Conservation (phyloP, 2,797 vertebrate species). For the Hippocampus kuda region DNA sequence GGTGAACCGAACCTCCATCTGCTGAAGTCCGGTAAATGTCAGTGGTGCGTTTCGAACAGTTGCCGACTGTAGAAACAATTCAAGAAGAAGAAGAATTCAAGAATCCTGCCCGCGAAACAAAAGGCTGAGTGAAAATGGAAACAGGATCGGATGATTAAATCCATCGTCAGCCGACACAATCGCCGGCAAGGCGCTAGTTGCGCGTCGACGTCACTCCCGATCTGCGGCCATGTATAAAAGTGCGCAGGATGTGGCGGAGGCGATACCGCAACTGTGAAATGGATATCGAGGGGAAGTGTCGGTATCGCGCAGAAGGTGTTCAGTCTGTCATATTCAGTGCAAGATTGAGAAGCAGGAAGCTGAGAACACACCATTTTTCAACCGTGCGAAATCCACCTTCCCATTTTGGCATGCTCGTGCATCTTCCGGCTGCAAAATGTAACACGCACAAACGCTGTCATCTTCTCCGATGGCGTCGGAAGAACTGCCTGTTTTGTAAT, state of each 20-base stretch:
- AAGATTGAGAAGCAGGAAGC: not conserved
- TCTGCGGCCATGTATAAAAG: not conserved
- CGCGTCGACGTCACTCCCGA: too few species aligned
- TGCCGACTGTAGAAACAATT: too few species aligned
- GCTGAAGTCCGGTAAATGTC: too few species aligned
- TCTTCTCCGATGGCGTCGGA: not conserved
- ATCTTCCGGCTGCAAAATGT: not conserved
- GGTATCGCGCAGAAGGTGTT: not conserved
- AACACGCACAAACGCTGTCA: not conserved
- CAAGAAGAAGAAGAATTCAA: too few species aligned
- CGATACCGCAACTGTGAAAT: not conserved
- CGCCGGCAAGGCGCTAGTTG: too few species aligned
- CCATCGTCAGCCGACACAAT: too few species aligned
- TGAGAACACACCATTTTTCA: too few species aligned
- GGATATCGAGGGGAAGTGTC: not conserved
- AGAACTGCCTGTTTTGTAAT: conserved; percentile 4
- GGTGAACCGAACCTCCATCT: too few species aligned
- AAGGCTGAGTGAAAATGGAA: too few species aligned
- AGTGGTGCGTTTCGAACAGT: too few species aligned
- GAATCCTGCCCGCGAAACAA: too few species aligned
- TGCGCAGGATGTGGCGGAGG: not conserved
- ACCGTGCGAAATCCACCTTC: not conserved
- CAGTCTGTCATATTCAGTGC: not conserved
- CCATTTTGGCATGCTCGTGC: not conserved
- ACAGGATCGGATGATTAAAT: too few species aligned